phyloP scores from a whole-genome alignment of 1,140 invertebrate genomes.

The Babylonia areolata region DNA sequence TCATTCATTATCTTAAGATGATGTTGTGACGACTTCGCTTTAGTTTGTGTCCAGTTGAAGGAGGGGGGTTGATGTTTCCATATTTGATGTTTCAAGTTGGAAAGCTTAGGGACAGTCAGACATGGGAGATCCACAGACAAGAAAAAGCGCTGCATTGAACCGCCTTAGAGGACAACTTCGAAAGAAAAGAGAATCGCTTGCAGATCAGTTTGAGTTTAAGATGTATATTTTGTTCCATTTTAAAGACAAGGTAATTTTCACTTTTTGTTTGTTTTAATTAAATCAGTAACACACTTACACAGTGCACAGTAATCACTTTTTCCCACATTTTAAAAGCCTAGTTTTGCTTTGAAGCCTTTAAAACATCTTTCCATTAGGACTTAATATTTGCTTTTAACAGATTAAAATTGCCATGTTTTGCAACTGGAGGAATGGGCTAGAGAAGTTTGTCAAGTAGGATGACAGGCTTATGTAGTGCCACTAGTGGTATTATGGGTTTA shows the following conservation, averaged over 20 bases:
- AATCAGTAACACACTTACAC: no score
- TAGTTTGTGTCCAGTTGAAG: slow-evolving; percentile 13
- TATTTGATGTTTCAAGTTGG: background rate
- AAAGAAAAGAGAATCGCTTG: slow-evolving; percentile 73
- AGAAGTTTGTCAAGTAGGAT: no score
- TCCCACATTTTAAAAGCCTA: no score
- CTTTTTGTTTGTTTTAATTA: no score
- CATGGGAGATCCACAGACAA: slow-evolving; percentile 69
- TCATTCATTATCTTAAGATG: slow-evolving; percentile 18
- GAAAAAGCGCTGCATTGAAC: slow-evolving; percentile 65
- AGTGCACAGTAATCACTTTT: no score
- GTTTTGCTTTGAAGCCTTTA: no score
- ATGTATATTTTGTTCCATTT: slow-evolving; percentile 75
- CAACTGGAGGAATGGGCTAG: no score
- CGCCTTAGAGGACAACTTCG: slow-evolving; percentile 68
- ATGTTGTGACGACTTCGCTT: background rate
- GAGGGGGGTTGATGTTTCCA: slow-evolving; percentile 26
- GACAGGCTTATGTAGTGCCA: no score
- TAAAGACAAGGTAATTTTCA: slow-evolving; percentile 72
- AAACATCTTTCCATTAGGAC: no score
- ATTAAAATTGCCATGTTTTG: no score
- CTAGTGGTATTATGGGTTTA: no score
- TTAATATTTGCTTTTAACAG: no score
- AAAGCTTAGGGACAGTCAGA: slow-evolving; percentile 12
- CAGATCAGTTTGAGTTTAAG: slow-evolving; percentile 75